Evolutionary conservation across 2,888 invertebrate species (phyloP).

Genomic region (Chirona hameri): DNA sequence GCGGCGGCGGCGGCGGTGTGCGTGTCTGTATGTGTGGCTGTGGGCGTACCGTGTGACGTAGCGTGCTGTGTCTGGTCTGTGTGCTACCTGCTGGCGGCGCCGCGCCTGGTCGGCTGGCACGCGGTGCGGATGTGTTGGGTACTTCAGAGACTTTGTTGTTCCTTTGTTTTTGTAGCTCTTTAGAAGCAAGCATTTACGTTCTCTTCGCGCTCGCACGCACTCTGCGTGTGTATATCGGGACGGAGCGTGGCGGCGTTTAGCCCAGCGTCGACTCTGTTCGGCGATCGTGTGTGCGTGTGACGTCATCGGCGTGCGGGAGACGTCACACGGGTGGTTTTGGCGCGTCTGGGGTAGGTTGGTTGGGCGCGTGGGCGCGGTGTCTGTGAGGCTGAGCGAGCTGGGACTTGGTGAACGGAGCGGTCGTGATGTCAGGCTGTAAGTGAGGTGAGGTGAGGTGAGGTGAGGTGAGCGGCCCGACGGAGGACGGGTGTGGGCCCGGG

Average conservation of each 20-base stretch:
- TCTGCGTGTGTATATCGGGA: neutral
- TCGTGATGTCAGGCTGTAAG: slow-evolving; percentile 3
- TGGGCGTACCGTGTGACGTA: no score
- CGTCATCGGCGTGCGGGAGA: neutral
- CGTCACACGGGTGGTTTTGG: neutral
- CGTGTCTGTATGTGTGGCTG: neutral
- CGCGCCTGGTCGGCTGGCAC: neutral
- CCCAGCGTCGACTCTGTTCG: neutral
- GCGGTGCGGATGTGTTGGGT: neutral
- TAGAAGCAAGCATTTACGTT: slow-evolving; percentile 25
- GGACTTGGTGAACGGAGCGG: neutral
- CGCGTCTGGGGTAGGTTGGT: neutral
- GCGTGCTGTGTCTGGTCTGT: no score
- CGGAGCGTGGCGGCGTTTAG: neutral
- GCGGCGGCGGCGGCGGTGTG: neutral
- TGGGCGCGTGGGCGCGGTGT: neutral
- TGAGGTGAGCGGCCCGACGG: neutral
- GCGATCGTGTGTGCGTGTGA: neutral
- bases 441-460: neutral
- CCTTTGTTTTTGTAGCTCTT: slow-evolving; percentile 26
- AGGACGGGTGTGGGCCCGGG: neutral
- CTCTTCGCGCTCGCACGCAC: neutral
- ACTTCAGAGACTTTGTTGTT: neutral
- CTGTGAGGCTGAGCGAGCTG: neutral
- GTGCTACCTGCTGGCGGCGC: neutral